A percentile compares a stretch with the other conserved stretches of the same genome.
Conservation (phyloP, 2,888 invertebrate genomes). For the Nymphalis c-album region DNA sequence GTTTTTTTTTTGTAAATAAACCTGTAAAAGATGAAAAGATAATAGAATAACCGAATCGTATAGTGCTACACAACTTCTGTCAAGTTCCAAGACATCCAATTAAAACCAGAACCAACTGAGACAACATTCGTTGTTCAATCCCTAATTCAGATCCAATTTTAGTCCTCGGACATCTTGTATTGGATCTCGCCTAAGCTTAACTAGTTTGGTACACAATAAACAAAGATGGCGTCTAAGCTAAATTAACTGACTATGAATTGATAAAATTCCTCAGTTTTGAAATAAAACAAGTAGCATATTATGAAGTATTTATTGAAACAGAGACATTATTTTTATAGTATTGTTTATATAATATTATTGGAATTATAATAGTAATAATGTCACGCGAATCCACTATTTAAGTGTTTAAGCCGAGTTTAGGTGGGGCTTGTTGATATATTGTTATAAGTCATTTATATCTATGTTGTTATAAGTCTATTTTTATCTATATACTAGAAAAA, state of each 20-base stretch:
- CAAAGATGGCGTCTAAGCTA: background rate
- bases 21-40: no score
- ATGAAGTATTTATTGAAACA: no score
- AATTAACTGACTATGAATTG: background rate
- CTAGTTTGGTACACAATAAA: background rate
- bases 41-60: background rate
- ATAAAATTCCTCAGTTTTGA: background rate
- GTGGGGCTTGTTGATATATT: no score
- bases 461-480: no score
- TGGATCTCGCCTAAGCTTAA: conserved; percentile 1
- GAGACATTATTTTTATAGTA: no score
- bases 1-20: no score
- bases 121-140: background rate
- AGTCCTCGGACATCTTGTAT: background rate
- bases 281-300: background rate
- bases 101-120: background rate
- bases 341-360: no score
- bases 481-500: no score
- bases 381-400: no score
- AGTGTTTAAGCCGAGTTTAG: no score
- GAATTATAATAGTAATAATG: no score
- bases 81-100: conserved; percentile 2
- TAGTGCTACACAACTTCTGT: background rate
- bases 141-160: background rate
- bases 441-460: no score